Evolutionary conservation across 2,113 vertebrate species (phyloP), one percentile per base, ranked within the genome.

Genomic region (Anarrhichthys ocellatus): DNA sequence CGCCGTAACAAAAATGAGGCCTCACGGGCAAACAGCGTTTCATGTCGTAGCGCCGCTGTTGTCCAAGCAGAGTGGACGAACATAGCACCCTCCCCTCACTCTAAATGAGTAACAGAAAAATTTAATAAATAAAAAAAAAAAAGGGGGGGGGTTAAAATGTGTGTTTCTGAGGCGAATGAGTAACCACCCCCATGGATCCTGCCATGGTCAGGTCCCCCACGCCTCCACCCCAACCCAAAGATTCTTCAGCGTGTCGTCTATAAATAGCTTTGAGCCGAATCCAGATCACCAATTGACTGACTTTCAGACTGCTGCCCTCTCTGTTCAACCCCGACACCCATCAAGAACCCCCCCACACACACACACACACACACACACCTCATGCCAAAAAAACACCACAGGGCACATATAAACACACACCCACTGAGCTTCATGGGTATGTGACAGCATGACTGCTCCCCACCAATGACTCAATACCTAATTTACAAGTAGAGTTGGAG

Each of bases 401-500:
- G 63, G 78, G n/a, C 32, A 59, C 76, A 75, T n/a, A 80, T 6
- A 80, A 54, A 67, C 64, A 44, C 36, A 40, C 69, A 62, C 69
- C 66, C 61, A 65, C 66, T 48, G 62, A 70, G 81, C 77, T 71
- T 72, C 73, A 62, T 62, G 80, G 59, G 58, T 72, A 74, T 88
- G 79, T 85, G 90, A 76, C 86, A 87, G 88, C 86, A 74, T 80
- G 84, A 86, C 87, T 59, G 81, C 85, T 86, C 72, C 56, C 82
- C 80, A 72, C 86, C 91, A 87, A 82, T 80, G 66, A 89, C 78
- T 94, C 89, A 84, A 91, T 93, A 92, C 83, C 91, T 94, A 62
- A 94, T 94, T 94, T 94, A 91, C 90, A 91, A 92, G 76, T 50
- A 69, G 70, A 84, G 84, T 87, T 87, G 66, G 84, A 83, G 80